Evolutionary conservation across 2,113 vertebrate species (phyloP).

Genomic region (Electrona antarctica): DNA sequence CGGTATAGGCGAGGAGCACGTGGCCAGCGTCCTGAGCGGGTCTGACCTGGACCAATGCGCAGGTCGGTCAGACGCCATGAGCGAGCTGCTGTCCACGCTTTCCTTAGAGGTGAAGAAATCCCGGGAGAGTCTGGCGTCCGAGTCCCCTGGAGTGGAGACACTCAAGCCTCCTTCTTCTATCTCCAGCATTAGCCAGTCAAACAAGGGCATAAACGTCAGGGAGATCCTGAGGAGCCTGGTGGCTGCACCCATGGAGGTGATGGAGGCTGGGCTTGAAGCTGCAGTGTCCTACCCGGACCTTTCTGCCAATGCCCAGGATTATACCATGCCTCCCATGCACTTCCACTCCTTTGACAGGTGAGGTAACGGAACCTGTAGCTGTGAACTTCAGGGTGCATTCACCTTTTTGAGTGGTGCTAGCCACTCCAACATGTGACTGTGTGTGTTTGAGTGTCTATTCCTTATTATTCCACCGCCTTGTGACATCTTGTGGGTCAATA

Average conservation of each 20-base stretch:
- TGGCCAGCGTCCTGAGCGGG: conserved; percentile 85
- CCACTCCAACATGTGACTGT: no score
- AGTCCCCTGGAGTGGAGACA: conserved; percentile 77
- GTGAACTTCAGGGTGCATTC: neutral
- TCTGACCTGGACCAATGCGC: conserved; percentile 80
- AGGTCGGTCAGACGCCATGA: conserved; percentile 82
- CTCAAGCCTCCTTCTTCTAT: conserved; percentile 85
- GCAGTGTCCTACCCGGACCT: conserved; percentile 86
- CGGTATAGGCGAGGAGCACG: conserved; percentile 88
- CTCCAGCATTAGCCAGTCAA: conserved; percentile 87
- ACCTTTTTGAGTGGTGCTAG: neutral
- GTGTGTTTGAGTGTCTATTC: no score
- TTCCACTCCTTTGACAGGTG: conserved; percentile 99
- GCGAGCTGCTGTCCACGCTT: conserved; percentile 86
- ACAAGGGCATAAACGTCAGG: conserved; percentile 94
- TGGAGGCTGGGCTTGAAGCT: conserved; percentile 87
- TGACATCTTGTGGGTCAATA: no score
- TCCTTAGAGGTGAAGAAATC: conserved; percentile 90
- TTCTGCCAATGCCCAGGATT: conserved; percentile 85
- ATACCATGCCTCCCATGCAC: conserved; percentile 91
- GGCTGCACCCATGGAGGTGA: conserved; percentile 86
- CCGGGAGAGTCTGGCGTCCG: conserved; percentile 83
- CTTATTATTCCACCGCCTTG: no score
- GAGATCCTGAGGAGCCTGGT: conserved; percentile 96
- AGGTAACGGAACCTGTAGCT: conserved; percentile 19